These are phyloP conservation scores for Drosophila greeni DNA, from an alignment of 2,888 invertebrate genomes.

Conservation along the genomic window DNA sequence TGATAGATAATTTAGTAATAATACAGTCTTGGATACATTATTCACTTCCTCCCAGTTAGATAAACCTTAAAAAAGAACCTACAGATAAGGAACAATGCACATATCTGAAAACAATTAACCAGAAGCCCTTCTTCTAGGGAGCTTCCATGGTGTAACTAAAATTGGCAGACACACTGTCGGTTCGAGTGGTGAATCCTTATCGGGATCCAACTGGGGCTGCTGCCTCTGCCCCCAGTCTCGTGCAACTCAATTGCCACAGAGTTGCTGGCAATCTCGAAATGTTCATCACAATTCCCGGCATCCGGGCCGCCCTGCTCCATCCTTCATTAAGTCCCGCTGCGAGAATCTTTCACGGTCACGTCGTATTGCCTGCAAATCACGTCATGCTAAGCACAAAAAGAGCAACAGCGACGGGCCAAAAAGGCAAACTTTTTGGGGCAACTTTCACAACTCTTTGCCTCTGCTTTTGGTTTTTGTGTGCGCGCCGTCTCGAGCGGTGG, in stretches of 20 bases:
- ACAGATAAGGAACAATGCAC: neutral
- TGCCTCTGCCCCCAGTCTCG: neutral
- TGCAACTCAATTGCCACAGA: conserved; percentile 21
- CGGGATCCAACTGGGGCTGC: neutral
- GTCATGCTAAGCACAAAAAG: conserved; percentile 42
- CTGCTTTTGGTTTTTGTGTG: conserved; percentile 7
- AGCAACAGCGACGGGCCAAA: conserved; percentile 15
- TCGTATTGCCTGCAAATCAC: conserved; percentile 62
- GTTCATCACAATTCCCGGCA: conserved; percentile 2
- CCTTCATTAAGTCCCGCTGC: conserved; percentile 23
- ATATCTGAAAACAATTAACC: conserved; percentile 7
- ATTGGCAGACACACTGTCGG: conserved; percentile 1
- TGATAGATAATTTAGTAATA: too few relatives aligned
- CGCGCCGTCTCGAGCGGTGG: conserved; percentile 35
- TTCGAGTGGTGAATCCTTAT: neutral
- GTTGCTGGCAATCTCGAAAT: conserved; percentile 23
- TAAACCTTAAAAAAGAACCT: neutral
- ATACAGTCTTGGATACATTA: neutral
- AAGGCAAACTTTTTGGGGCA: conserved; percentile 39
- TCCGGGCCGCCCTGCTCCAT: neutral
- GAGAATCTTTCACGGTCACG: conserved; percentile 64
- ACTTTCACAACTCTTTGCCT: conserved; percentile 50
- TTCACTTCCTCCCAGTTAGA: too few relatives aligned
- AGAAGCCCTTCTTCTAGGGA: neutral
- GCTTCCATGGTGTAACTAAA: conserved; percentile 1